phyloP scores from a whole-genome alignment of 2,888 invertebrate species.

The Silvanus unidentatus region DNA sequence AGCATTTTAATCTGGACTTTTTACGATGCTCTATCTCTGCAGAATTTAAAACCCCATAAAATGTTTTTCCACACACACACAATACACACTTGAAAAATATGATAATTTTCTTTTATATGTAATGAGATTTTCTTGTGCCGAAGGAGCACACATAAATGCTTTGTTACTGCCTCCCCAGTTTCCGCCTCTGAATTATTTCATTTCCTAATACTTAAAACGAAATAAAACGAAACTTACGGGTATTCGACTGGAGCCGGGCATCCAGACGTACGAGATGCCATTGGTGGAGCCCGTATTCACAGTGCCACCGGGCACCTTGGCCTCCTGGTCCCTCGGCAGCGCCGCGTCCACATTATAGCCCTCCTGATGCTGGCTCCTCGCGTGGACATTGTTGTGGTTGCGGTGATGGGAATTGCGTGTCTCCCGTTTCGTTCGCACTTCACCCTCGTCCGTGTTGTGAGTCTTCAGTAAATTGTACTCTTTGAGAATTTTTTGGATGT shows the following conservation, averaged over 20 bases:
- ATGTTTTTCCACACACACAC: too few species aligned
- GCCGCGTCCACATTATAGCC: conserved; percentile 44
- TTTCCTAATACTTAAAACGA: too few species aligned
- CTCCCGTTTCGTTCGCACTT: conserved; percentile 8
- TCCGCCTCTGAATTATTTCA: too few species aligned
- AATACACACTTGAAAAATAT: too few species aligned
- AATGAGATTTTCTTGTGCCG: too few species aligned
- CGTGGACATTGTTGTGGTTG: conserved; percentile 19
- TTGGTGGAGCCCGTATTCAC: conserved; percentile 59
- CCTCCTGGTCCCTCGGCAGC: conserved; percentile 24
- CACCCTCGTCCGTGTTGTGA: not conserved
- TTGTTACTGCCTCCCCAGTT: too few species aligned
- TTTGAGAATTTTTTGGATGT: conserved; percentile 33
- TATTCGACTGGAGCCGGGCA: conserved; percentile 80
- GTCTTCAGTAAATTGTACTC: conserved; percentile 14
- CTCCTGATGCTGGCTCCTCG: conserved; percentile 32
- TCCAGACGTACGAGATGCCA: conserved; percentile 78
- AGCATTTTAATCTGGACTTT: too few species aligned
- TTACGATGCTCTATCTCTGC: too few species aligned
- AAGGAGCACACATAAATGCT: too few species aligned
- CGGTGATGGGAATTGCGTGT: conserved; percentile 12
- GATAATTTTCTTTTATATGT: too few species aligned
- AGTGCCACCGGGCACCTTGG: conserved; percentile 48
- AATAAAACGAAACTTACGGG: conserved; percentile 72
- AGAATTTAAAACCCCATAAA: too few species aligned